Evolutionary conservation across 2,797 vertebrate genomes (phyloP).

Genomic region (Diplodus sargus): DNA sequence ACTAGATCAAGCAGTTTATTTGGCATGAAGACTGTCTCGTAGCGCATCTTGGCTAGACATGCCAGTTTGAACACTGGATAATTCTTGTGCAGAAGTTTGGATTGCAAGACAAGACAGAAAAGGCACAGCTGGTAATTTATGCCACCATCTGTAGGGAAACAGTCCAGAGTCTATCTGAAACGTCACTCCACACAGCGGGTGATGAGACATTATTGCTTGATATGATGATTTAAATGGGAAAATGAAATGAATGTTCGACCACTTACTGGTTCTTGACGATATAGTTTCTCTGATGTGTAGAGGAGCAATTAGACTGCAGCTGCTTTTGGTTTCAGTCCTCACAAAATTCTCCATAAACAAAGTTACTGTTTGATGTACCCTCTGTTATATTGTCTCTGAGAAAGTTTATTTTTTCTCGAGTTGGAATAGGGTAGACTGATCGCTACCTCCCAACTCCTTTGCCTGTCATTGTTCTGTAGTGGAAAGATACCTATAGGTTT

Average conservation of each 20-base stretch:
- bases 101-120: slow-evolving; percentile 1
- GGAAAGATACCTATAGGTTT: slow-evolving; percentile 21
- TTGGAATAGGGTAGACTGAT: slow-evolving; percentile 21
- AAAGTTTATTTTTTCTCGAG: neutral
- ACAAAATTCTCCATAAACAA: slow-evolving; percentile 15
- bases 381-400: slow-evolving; percentile 13
- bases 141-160: neutral
- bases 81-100: slow-evolving; percentile 1
- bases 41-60: neutral
- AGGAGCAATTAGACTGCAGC: slow-evolving; percentile 23
- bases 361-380: neutral
- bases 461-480: neutral
- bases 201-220: slow-evolving; percentile 16
- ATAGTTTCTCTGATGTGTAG: slow-evolving; percentile 2
- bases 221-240: slow-evolving; percentile 30
- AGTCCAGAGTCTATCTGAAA: neutral
- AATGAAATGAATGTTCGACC: slow-evolving; percentile 12
- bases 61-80: neutral
- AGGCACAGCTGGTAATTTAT: slow-evolving; percentile 11
- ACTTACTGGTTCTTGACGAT: slow-evolving; percentile 1
- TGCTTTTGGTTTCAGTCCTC: slow-evolving; percentile 36
- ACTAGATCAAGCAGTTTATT: neutral
- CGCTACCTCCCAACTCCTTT: slow-evolving; percentile 1
- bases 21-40: neutral
- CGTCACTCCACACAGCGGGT: slow-evolving; percentile 8